Conservation (phyloP, 2,888 invertebrate genomes). For the Callimorpha dominula region DNA sequence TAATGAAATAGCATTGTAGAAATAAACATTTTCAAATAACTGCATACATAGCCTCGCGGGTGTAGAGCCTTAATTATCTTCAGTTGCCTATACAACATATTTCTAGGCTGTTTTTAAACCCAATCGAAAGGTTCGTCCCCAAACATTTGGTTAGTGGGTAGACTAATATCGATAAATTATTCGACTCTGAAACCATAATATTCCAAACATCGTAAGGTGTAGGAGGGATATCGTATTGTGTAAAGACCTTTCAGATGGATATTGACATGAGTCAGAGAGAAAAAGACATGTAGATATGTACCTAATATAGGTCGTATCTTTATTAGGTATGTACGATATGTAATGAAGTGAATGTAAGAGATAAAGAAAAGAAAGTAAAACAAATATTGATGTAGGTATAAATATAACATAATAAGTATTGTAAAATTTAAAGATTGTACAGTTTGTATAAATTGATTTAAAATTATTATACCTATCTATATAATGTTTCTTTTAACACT, state of each 20-base stretch:
- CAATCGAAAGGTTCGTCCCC: slow-evolving; percentile 55
- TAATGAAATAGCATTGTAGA: too few relatives aligned
- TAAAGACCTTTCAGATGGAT: slow-evolving; percentile 39
- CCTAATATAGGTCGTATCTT: background rate
- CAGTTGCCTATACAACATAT: slow-evolving; percentile 17
- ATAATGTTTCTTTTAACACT: too few relatives aligned
- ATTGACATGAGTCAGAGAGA: background rate
- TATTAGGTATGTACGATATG: background rate
- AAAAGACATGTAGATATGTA: background rate
- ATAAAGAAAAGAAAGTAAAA: background rate
- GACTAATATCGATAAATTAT: slow-evolving; percentile 71
- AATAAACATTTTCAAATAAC: background rate
- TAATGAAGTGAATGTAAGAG: background rate
- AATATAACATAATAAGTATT: background rate
- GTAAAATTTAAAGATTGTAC: background rate
- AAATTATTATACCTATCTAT: too few relatives aligned
- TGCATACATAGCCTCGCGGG: background rate
- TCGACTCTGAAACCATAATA: slow-evolving; percentile 60
- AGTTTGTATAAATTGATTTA: too few relatives aligned
- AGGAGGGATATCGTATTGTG: slow-evolving; percentile 44
- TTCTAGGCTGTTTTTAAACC: slow-evolving; percentile 51
- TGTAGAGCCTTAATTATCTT: background rate
- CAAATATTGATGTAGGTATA: background rate
- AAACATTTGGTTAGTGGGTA: slow-evolving; percentile 58
- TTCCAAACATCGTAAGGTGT: slow-evolving; percentile 55